These are phyloP conservation scores for Prionailurus viverrinus DNA, from an alignment of 2,113 vertebrate genomes.

Conservation along the genomic window DNA sequence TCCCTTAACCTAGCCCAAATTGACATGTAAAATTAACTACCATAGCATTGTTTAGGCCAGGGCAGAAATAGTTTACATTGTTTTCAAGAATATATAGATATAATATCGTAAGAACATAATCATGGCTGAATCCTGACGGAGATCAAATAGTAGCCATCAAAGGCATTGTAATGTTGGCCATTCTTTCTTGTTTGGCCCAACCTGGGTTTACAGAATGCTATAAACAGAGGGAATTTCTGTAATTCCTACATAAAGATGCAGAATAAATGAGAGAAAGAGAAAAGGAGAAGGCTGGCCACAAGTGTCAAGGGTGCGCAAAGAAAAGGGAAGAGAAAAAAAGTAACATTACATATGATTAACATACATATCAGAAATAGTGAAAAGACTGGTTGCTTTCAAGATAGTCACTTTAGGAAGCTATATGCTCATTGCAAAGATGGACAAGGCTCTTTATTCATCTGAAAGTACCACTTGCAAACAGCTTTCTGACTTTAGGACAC, in stretches of 20 bases:
- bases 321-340: not conserved
- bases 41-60: not conserved
- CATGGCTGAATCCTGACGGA: not conserved
- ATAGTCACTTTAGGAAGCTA: not conserved
- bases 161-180: not conserved
- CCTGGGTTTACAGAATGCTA: not conserved
- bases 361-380: not conserved
- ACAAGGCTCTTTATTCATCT: not conserved
- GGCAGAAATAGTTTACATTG: not conserved
- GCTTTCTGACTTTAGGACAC: not conserved
- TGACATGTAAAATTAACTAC: not conserved
- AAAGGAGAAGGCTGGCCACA: not conserved
- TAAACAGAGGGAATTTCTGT: not conserved
- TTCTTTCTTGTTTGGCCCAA: not conserved
- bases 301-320: not conserved
- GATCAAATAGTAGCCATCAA: not conserved
- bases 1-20: not conserved
- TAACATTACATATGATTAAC: not conserved
- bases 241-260: not conserved
- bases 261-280: not conserved
- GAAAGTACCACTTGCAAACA: not conserved
- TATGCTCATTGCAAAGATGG: not conserved
- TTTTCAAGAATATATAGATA: constrained; percentile 14
- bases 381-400: not conserved
- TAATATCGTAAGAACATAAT: not conserved